Evolutionary conservation across 1,140 invertebrate genomes (phyloP).

Genomic region (Leptinotarsa undecemlineata): DNA sequence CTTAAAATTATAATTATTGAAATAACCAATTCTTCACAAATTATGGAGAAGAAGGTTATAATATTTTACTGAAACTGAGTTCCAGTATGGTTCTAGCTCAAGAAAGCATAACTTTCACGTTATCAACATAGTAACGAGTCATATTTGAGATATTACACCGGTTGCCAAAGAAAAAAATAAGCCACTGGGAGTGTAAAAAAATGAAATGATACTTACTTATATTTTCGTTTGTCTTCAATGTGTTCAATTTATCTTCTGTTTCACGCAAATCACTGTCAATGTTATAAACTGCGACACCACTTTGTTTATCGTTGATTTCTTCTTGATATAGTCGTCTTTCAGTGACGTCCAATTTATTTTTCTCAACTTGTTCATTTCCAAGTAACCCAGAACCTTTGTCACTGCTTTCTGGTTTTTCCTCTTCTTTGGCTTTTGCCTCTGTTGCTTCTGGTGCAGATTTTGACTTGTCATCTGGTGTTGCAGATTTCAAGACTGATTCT

Average conservation of each 20-base stretch:
- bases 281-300: constrained; percentile 25
- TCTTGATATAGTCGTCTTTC: neutral
- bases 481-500: constrained; percentile 3
- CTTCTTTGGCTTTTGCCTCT: constrained; percentile 11
- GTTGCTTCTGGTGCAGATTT: neutral
- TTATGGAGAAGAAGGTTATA: no score
- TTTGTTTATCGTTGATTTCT: constrained; percentile 28
- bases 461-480: neutral
- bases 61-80: no score
- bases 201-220: constrained; percentile 8
- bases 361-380: no score
- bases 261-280: constrained; percentile 23
- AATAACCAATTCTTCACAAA: no score
- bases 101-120: no score
- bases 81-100: no score
- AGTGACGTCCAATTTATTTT: neutral
- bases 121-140: no score
- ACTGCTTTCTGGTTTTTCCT: constrained; percentile 13
- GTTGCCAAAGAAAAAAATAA: no score
- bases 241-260: constrained; percentile 24
- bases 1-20: no score
- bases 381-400: neutral
- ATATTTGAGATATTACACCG: no score
- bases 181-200: neutral
- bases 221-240: constrained; percentile 18